Evolutionary conservation across 2,113 vertebrate genomes (phyloP), one percentile per base, ranked within the genome.

Genomic region (Dipodomys ordii): DNA sequence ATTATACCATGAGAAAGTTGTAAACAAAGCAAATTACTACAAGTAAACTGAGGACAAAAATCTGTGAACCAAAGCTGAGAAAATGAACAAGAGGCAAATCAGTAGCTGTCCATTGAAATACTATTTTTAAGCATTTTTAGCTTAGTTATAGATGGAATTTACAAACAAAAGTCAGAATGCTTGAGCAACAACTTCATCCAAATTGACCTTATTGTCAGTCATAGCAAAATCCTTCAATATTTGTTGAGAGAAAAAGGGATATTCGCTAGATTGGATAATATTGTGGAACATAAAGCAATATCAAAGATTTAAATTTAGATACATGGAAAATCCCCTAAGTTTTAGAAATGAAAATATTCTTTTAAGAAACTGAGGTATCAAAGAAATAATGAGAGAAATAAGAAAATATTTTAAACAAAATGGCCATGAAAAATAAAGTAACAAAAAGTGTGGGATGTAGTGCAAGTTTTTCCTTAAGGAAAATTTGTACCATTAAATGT

Each of bases 381-480:
- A 39, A 72, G 71, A 91, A 72, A 73, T 73, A 57, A 83, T 22
- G 80, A 11, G 35, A 80, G 32, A 79, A 88, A 74, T 25, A 69
- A 87, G 78, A 87, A 78, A 92, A 6, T 69, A 35, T 76, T 69
- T 87, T 49, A 87, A 80, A 35, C 22, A 80, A 85, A 92, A 46
- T 65, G 35, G 35, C 46, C 67, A 87, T 69, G 16, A 90, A 87
- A 83, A 87, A 46, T 1, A 39, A 69, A 27, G 30, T 57, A 62
- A 90, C 12, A 49, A 49, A 49, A 78, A 39, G 9, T 22, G 57
- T 49, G 5, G 15, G 15, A 49, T 74, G 7, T n/a, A 32, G 20
- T 20, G 81, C 46, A 88, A 10, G 16, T 10, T 3, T 2, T 74
- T 74, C 44, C 74, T 83, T 39, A 25, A 73, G 57, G 32, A 22